Evolutionary conservation across 2,888 invertebrate species (phyloP), one percentile per base, ranked within the genome.

Genomic region (Catocala nupta): DNA sequence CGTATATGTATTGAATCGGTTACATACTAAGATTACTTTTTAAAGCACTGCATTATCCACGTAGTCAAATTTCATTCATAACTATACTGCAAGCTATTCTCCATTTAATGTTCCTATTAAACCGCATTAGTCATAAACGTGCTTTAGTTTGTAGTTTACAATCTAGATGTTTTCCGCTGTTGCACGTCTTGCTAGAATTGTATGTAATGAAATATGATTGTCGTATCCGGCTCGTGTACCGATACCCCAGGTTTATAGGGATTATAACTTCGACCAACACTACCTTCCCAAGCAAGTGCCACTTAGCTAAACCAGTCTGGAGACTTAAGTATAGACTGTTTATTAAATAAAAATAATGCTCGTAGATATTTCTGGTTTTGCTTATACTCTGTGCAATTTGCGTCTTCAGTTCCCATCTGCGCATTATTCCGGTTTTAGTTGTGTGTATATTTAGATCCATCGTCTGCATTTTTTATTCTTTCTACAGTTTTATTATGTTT

Each of bases 161-260:
- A 66, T 58, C 63, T 64, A 61, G 56, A 73, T 71, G 69, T 63
- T 66, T 71, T 63, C 48, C 66, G 59, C 70, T 58, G 47, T 55
- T 70, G 71, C 74, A 71, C 64, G 71, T 73, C 64, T 62, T 65
- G 57, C 65, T 74, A 51, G 36, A 66, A 69, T 62, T 68, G 74
- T 68, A 65, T 66, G 68, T 76, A 81, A 78, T 81, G 73, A 75
- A 80, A 77, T 80, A 78, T 74, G 73, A 78, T 66, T 62, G 63
- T 63, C 59, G 67, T 66, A 70, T 76, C 77, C 75, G 68, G 70
- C 63, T 65, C n/a, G 53, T 59, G 55, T 58, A 54, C 72, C 66
- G 67, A 70, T 59, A 64, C 65, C 66, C 53, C 58, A 75, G 58
- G 79, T 83, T 84, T 80, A 81, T 72, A 71, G 71, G 77, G 80